phyloP scores from a whole-genome alignment of 2,888 invertebrate genomes.

The Drosophila antonietae region DNA sequence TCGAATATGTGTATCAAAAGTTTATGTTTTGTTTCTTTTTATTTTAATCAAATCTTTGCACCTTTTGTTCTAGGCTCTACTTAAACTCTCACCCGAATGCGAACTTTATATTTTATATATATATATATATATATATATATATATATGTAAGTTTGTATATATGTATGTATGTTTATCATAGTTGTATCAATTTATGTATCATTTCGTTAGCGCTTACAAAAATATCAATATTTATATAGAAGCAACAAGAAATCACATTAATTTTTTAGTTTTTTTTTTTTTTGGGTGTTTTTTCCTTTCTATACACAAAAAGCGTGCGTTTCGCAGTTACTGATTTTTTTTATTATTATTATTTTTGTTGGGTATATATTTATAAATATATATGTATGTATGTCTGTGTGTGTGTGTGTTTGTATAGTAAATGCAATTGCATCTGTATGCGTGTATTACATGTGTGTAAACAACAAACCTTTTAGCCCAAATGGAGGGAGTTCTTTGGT shows the following conservation, averaged over 20 bases:
- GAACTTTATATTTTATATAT: slow-evolving; percentile 15
- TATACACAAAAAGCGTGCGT: slow-evolving; percentile 76
- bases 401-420: slow-evolving; percentile 13
- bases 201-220: slow-evolving; percentile 66
- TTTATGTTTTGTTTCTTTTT: background rate
- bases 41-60: slow-evolving; percentile 40
- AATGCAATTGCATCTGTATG: slow-evolving; percentile 34
- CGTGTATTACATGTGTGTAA: slow-evolving; percentile 35
- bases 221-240: slow-evolving; percentile 76
- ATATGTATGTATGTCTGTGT: slow-evolving; percentile 41
- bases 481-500: slow-evolving; percentile 70
- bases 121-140: background rate
- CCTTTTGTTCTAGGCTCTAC: slow-evolving; percentile 9
- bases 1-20: slow-evolving; percentile 57
- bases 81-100: slow-evolving; percentile 15
- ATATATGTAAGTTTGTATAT: slow-evolving; percentile 24
- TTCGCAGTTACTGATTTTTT: slow-evolving; percentile 50
- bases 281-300: slow-evolving; percentile 38
- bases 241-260: slow-evolving; percentile 80
- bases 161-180: slow-evolving; percentile 14
- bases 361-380: slow-evolving; percentile 39
- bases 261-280: slow-evolving; percentile 15
- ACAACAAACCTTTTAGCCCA: slow-evolving; percentile 60
- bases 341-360: slow-evolving; percentile 3
- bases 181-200: slow-evolving; percentile 22